phyloP scores from a whole-genome alignment of 2,113 vertebrate genomes.

The Nesoenas mayeri region DNA sequence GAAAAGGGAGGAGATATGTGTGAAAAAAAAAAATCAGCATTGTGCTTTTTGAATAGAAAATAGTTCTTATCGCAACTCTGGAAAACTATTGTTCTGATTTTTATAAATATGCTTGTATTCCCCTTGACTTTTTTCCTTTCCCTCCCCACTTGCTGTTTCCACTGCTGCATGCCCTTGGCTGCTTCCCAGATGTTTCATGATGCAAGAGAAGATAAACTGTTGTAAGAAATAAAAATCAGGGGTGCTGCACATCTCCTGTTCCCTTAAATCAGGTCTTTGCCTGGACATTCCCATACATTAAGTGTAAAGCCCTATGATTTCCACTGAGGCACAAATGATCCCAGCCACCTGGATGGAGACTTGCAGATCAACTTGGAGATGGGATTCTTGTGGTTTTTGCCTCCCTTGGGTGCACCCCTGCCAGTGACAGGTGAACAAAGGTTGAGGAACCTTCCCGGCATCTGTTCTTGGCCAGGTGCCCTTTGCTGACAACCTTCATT shows the following conservation, averaged over 20 bases:
- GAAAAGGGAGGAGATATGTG: not conserved
- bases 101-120: slow-evolving; percentile 58
- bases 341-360: not conserved
- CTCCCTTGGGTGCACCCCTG: not conserved
- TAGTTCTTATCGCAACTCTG: slow-evolving; percentile 47
- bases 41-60: not conserved
- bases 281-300: not conserved
- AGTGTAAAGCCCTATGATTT: not conserved
- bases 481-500: not conserved
- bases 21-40: not conserved
- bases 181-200: slow-evolving; percentile 36
- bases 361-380: not conserved
- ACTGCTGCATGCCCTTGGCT: slow-evolving; percentile 56
- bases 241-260: not conserved
- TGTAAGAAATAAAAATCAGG: not conserved
- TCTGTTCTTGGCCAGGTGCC: slow-evolving; percentile 19
- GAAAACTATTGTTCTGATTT: slow-evolving; percentile 59
- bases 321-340: not conserved
- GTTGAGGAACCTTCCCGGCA: not conserved
- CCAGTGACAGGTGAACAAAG: not conserved
- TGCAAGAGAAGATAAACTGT: slow-evolving; percentile 29
- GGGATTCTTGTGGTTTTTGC: not conserved
- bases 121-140: slow-evolving; percentile 64
- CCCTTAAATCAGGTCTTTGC: not conserved
- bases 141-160: slow-evolving; percentile 33